Evolutionary conservation across 2,888 invertebrate genomes (phyloP).

Genomic region (Tillus elongatus): DNA sequence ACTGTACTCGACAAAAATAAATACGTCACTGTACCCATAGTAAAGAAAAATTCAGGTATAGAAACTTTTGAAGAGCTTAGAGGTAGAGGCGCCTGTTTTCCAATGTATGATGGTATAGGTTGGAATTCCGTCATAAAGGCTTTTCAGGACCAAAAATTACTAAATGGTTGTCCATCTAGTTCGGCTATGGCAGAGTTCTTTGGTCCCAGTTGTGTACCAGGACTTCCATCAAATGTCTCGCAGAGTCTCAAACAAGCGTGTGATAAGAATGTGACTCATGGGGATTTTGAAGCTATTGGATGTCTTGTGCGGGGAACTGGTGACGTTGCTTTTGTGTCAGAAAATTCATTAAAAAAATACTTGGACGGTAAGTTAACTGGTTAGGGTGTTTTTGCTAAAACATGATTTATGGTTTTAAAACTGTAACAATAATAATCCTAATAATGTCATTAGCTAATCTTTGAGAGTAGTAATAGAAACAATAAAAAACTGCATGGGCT

Average conservation of each 20-base stretch:
- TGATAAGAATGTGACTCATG: conserved; percentile 38
- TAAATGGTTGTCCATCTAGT: conserved; percentile 40
- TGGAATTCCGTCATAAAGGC: conserved; percentile 52
- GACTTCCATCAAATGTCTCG: conserved; percentile 30
- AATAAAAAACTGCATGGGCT: too few species aligned
- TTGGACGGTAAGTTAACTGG: conserved; percentile 47
- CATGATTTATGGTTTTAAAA: too few species aligned
- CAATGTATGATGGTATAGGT: conserved; percentile 66
- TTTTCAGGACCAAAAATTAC: conserved; percentile 35
- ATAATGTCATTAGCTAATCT: too few species aligned
- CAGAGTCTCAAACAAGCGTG: conserved; percentile 29
- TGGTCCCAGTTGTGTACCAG: conserved; percentile 54
- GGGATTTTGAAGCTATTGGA: conserved; percentile 55
- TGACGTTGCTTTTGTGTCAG: conserved; percentile 67
- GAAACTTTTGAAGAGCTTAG: conserved; percentile 53
- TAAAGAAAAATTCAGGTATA: conserved; percentile 50
- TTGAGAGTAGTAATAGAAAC: too few species aligned
- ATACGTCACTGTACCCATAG: conserved; percentile 59
- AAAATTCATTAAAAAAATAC: conserved; percentile 31
- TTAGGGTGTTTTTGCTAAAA: too few species aligned
- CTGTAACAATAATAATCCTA: too few species aligned
- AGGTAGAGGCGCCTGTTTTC: conserved; percentile 70
- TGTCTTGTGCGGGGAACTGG: conserved; percentile 58
- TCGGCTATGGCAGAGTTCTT: conserved; percentile 51
- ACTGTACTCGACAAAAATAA: conserved; percentile 50